phyloP scores from a whole-genome alignment of 1,140 invertebrate genomes.

The Megathymus violae region DNA sequence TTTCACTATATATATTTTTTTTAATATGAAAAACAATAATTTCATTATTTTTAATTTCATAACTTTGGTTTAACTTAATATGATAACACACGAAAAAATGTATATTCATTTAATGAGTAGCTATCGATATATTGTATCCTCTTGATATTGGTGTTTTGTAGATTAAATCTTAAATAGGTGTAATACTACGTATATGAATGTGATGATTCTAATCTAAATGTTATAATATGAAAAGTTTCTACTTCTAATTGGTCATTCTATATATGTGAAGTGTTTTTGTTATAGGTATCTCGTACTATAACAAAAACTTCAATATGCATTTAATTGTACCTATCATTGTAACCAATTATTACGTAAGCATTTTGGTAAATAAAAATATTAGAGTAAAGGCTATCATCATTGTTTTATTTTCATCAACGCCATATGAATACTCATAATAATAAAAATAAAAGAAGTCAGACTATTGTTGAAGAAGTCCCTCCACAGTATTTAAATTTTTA shows the following conservation, averaged over 20 bases:
- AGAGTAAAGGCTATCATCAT: constrained; percentile 7
- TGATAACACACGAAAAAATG: too few relatives aligned
- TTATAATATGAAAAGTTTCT: background rate
- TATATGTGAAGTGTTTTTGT: background rate
- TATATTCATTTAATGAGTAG: constrained; percentile 11
- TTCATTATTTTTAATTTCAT: background rate
- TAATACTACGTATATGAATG: constrained; percentile 7
- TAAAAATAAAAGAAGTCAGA: too few relatives aligned
- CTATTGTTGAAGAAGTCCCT: too few relatives aligned
- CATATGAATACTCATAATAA: too few relatives aligned
- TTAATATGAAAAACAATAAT: background rate
- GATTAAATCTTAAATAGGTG: constrained; percentile 8
- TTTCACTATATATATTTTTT: background rate
- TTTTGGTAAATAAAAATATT: constrained; percentile 16
- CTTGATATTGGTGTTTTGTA: constrained; percentile 27
- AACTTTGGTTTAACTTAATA: constrained; percentile 1
- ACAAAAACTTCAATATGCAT: constrained; percentile 11
- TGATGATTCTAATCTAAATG: background rate
- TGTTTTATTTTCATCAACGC: constrained; percentile 21
- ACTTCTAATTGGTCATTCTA: background rate
- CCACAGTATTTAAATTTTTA: too few relatives aligned
- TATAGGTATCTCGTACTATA: background rate
- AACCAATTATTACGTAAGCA: constrained; percentile 18
- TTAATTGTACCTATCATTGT: constrained; percentile 16
- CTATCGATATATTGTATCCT: constrained; percentile 14